Evolutionary conservation across 2,888 invertebrate species (phyloP).

Genomic region (Embidobia sp.): DNA sequence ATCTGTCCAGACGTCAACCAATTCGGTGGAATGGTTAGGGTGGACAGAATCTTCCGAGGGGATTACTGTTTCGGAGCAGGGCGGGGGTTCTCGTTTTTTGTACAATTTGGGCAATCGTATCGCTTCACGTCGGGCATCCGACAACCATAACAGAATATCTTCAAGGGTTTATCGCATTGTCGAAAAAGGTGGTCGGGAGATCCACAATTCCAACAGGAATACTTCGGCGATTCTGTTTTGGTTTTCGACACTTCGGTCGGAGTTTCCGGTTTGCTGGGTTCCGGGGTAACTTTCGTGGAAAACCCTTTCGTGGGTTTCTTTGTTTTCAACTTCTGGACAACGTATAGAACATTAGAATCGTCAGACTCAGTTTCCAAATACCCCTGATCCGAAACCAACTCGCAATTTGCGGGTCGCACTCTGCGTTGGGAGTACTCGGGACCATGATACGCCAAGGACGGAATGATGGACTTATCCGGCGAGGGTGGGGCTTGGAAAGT

Average conservation of each 20-base stretch:
- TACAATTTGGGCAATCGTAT: background rate
- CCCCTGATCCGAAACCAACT: no score
- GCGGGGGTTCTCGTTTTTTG: conserved; percentile 1
- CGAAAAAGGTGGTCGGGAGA: background rate
- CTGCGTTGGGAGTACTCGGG: no score
- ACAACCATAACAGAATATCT: conserved; percentile 13
- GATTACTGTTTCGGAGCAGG: background rate
- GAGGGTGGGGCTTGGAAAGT: background rate
- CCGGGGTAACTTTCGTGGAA: no score
- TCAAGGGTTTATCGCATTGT: background rate
- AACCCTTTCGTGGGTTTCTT: no score
- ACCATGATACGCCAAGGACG: background rate
- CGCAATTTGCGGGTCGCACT: no score
- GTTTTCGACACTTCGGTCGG: no score
- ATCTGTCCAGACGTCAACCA: conserved; percentile 20
- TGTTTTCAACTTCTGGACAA: no score
- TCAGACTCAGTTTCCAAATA: no score
- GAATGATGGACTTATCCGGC: background rate
- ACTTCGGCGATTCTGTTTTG: no score
- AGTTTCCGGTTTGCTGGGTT: no score
- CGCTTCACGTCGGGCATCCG: background rate
- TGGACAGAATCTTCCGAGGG: background rate
- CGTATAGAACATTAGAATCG: no score
- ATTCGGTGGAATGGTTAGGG: no score
- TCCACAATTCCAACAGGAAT: conserved; percentile 24